phyloP scores from a whole-genome alignment of 2,888 invertebrate genomes.

The Eretmocerus hayati region DNA sequence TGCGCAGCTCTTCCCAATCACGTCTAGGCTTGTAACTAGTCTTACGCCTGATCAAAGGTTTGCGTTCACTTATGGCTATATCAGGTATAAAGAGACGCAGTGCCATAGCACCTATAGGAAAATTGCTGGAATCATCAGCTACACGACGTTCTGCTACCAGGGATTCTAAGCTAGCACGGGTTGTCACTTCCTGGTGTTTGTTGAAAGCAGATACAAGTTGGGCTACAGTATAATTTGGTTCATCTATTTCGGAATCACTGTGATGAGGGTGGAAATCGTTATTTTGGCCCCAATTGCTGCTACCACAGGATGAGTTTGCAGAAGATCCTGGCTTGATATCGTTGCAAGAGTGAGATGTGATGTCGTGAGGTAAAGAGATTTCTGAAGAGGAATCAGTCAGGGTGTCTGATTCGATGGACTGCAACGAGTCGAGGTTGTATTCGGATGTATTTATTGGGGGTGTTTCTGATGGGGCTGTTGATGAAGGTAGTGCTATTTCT shows the following conservation, averaged over 20 bases:
- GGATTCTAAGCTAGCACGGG: slow-evolving; percentile 45
- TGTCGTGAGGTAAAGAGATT: no score
- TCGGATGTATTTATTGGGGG: no score
- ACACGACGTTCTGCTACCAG: slow-evolving; percentile 44
- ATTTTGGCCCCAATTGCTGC: slow-evolving; percentile 29
- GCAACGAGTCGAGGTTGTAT: slow-evolving; percentile 40
- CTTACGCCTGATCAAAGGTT: slow-evolving; percentile 37
- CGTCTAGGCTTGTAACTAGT: slow-evolving; percentile 44
- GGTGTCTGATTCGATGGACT: slow-evolving; percentile 43
- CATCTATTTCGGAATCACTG: slow-evolving; percentile 43
- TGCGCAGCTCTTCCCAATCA: slow-evolving; percentile 44
- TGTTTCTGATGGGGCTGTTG: no score
- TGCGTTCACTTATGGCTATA: slow-evolving; percentile 43
- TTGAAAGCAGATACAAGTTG: slow-evolving; percentile 49
- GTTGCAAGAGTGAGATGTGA: slow-evolving; percentile 23
- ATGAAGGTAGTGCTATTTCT: no score
- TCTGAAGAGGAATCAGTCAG: slow-evolving; percentile 44
- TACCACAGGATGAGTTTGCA: slow-evolving; percentile 36
- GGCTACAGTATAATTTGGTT: slow-evolving; percentile 48
- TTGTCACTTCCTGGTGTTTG: slow-evolving; percentile 48
- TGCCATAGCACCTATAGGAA: slow-evolving; percentile 49
- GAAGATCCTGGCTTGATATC: slow-evolving; percentile 29
- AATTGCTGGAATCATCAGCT: slow-evolving; percentile 36
- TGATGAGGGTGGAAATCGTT: slow-evolving; percentile 27
- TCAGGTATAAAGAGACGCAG: slow-evolving; percentile 48